Percentiles rank a stretch among this genome's conserved stretches.
Conservation (phyloP, 1,140 invertebrate species). For the Schlechtendalia chinensis region DNA sequence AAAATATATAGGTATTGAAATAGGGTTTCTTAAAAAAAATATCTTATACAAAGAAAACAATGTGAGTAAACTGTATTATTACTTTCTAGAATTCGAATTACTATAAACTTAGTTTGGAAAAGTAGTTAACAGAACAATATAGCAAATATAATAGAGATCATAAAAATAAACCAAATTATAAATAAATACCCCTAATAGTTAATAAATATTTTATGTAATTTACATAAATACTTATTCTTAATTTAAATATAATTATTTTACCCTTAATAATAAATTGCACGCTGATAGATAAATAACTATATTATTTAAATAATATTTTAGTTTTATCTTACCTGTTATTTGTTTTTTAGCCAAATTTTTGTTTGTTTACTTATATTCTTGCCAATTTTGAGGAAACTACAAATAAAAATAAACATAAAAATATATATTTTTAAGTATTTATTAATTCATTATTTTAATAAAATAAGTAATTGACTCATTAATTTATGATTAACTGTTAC, state of each 20-base stretch:
- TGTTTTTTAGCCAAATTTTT: background rate
- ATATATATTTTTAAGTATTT: background rate
- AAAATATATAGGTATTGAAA: background rate
- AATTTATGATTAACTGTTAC: background rate
- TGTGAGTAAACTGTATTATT: background rate
- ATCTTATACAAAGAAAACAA: conserved; percentile 2
- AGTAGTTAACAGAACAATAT: too few species aligned
- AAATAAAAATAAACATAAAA: background rate
- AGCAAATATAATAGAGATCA: too few species aligned
- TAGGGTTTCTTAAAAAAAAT: background rate
- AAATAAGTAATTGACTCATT: background rate
- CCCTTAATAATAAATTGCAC: too few species aligned
- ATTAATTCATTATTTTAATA: background rate
- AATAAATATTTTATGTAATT: too few species aligned
- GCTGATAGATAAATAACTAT: background rate
- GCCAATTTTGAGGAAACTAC: background rate
- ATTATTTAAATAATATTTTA: background rate
- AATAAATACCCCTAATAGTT: too few species aligned
- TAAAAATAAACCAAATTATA: too few species aligned
- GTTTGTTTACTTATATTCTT: background rate
- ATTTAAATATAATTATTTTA: too few species aligned
- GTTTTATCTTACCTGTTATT: background rate
- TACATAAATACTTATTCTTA: too few species aligned
- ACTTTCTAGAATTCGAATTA: too few species aligned
- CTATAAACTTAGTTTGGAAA: too few species aligned